These are phyloP conservation scores for Aythya baeri DNA, from an alignment of 2,113 vertebrate genomes.

Conservation along the genomic window DNA sequence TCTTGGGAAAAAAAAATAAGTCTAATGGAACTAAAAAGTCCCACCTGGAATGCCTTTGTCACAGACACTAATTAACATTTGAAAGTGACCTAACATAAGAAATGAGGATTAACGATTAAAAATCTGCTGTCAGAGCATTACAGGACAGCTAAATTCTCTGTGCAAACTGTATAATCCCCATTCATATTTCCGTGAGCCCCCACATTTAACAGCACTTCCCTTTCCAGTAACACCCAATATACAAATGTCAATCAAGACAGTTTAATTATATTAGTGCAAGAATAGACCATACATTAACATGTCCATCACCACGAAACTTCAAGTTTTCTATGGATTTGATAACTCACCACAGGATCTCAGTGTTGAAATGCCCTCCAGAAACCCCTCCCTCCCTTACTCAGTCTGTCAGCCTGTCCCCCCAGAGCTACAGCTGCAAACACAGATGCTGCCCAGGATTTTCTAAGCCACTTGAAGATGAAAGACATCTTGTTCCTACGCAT, in stretches of 20 bases:
- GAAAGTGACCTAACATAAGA: background rate
- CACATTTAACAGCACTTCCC: background rate
- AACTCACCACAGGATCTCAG: background rate
- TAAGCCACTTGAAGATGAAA: background rate
- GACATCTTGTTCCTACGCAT: rapidly evolving
- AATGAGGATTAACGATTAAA: background rate
- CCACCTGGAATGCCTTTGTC: background rate
- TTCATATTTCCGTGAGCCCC: background rate
- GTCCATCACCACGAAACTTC: background rate
- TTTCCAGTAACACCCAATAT: background rate
- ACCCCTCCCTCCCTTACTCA: background rate
- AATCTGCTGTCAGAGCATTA: background rate
- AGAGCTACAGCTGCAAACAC: background rate
- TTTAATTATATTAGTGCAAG: background rate
- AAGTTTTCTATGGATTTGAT: background rate
- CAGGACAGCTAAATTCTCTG: background rate
- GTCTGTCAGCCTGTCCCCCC: background rate
- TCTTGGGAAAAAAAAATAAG: background rate
- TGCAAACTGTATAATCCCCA: background rate
- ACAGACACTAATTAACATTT: background rate
- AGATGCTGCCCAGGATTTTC: background rate
- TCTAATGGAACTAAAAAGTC: background rate
- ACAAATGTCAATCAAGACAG: background rate
- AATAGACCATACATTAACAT: background rate
- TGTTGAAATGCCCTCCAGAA: background rate